Base-by-base conservation (phyloP, 2,888 invertebrate species). In the Tupiocoris notatus region DNA sequence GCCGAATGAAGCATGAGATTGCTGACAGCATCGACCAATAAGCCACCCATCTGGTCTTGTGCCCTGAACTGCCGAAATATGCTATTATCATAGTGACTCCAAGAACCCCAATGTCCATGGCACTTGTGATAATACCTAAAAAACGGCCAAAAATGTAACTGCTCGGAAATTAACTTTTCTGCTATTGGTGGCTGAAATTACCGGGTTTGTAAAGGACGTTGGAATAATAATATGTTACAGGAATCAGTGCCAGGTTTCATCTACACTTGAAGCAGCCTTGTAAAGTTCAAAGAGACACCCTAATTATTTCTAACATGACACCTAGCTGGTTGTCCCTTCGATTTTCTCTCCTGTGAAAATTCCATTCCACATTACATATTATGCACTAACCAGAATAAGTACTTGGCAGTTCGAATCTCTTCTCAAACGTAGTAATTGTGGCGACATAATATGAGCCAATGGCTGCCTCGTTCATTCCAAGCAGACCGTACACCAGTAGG, bases 71-170 rank as follows among this genome's bases (percentile, higher is more conserved):
- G 3, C 89, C 90, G 80, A 87, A 86, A 80, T 90, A 89, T 20
- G 89, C 88, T 62, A 90, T 64, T 1, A 73, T 9, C 62, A 90
- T 82, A 2, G 89, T 88, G 24, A 88, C 83, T 71, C 89, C 81
- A 77, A 90, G 88, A 82, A 90, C 89, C 64, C 90, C 90, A 81
- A 90, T 86, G 84, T 91, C 90, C 84, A 90, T 90, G 24, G 89
- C 89, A 74, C 89, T 89, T 56, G 90, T 84, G 74, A 90, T 88
- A 25, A 90, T 85, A 57, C 90, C 90, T 90, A 81, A n/a, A n/a
- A n/a, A n/a, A n/a, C n/a, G n/a, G n/a, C n/a, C n/a, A n/a, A n/a
- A n/a, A n/a, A n/a, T n/a, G n/a, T n/a, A n/a, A n/a, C n/a, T n/a
- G n/a, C n/a, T n/a, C n/a, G n/a, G n/a, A n/a, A n/a, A n/a, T n/a